Evolutionary conservation across 2,113 vertebrate species (phyloP), one percentile per base, ranked within the genome.

Genomic region (Noturus placidus): DNA sequence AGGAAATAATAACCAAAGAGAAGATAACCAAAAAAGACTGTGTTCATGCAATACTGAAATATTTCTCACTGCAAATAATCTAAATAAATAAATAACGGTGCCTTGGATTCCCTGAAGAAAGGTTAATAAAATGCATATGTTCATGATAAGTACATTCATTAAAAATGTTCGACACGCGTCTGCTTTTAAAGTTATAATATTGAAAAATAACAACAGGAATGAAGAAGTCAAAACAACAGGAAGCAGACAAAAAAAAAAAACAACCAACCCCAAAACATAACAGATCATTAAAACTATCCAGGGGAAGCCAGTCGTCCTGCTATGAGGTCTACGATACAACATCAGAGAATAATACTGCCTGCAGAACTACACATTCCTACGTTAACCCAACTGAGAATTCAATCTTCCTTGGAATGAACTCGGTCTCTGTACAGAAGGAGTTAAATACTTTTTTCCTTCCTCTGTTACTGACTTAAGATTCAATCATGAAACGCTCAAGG

Each of bases 1-100:
- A 56, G 22, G 52, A 50, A 70, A 67, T 22, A 35, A 86, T 89
- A 89, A 92, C 89, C 61, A 84, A 42, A n/a, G 1, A 1, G 30
- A 70, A 80, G 30, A 27, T 5, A 54, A 80, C 8, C 25, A 57
- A 78, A 27, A 86, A 7, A 27, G 22, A 59, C 6, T 27, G 30
- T 14, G 4, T 76, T 27, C 46, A 46, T 46, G 19, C 22, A 42
- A 46, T 76, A 76, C 38, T 25, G 10, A 25, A 70, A 70, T 9
- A 4, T 11, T n/a, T 65, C 27, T 25, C 59, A 61, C 61, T 63
- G n/a, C 11, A 67, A 67, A 67, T 27, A 33, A 30, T 5, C 5
- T 0, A 61, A 61, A 61, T 7, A 22, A 25, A 25, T 8, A 14
- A 22, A 61, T 20, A 70, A 74, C 2, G 20, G 8, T 74, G 70